phyloP scores from a whole-genome alignment of 2,888 invertebrate genomes.

The Girardia tigrina region DNA sequence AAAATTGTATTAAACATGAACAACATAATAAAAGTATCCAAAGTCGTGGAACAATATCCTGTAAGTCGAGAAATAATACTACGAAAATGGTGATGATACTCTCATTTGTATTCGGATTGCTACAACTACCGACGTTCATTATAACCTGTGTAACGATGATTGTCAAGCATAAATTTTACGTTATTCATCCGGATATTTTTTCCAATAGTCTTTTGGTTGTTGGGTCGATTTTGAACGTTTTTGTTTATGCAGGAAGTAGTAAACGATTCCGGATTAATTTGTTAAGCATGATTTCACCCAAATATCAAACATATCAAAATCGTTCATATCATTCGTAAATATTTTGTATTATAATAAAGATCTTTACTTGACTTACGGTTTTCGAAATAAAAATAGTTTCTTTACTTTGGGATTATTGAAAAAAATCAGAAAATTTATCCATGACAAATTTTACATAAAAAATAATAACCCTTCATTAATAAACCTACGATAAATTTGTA shows the following conservation, averaged over 20 bases:
- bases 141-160: conserved; percentile 16
- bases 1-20: not conserved
- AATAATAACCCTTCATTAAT: too few species aligned
- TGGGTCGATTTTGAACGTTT: conserved; percentile 20
- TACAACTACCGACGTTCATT: conserved; percentile 29
- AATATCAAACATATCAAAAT: not conserved
- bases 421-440: too few species aligned
- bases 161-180: not conserved
- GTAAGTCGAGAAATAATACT: not conserved
- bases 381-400: too few species aligned
- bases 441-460: too few species aligned
- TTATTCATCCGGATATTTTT: conserved; percentile 27
- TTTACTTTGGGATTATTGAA: too few species aligned
- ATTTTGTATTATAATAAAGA: too few species aligned
- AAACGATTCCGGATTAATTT: conserved; percentile 17
- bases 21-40: not conserved
- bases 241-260: conserved; percentile 26
- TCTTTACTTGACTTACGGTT: too few species aligned
- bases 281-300: not conserved
- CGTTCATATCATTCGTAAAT: conserved; percentile 16
- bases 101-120: conserved; percentile 25
- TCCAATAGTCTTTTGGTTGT: not conserved
- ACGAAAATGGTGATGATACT: conserved; percentile 7
- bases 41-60: not conserved
- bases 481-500: too few species aligned